Conservation (phyloP, 2,113 vertebrate genomes). For the Oreotrochilus melanogaster region DNA sequence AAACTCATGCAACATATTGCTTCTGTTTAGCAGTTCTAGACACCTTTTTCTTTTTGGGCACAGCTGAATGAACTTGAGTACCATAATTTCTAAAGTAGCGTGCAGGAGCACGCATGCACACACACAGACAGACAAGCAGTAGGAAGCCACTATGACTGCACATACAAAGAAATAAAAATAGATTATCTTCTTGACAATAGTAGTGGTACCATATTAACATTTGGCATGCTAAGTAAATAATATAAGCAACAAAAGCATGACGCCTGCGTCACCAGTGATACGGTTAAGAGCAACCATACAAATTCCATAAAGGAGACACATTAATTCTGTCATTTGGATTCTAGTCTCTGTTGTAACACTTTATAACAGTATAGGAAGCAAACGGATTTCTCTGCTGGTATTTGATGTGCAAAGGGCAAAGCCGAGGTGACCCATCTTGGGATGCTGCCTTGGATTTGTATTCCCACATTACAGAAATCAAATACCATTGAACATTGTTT, state of each 20-base stretch:
- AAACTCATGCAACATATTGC: slow-evolving; percentile 51
- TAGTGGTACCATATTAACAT: slow-evolving; percentile 54
- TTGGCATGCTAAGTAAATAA: slow-evolving; percentile 62
- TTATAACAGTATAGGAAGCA: background rate
- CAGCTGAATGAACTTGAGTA: background rate
- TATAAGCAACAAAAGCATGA: slow-evolving; percentile 71
- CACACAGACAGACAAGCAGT: background rate
- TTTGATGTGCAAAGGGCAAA: background rate
- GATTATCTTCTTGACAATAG: slow-evolving; percentile 51
- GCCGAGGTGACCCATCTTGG: fast-evolving
- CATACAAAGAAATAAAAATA: slow-evolving; percentile 58
- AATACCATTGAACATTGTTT: background rate
- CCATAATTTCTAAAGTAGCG: background rate
- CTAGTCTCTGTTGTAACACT: background rate
- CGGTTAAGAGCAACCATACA: slow-evolving; percentile 40
- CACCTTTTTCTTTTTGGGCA: background rate
- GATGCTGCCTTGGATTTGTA: background rate
- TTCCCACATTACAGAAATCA: background rate
- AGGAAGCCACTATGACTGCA: slow-evolving; percentile 44
- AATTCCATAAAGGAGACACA: slow-evolving; percentile 23
- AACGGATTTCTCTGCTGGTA: background rate
- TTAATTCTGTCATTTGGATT: background rate
- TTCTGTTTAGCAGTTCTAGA: background rate
- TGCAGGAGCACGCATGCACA: background rate
- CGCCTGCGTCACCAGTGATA: slow-evolving; percentile 73